Evolutionary conservation across 2,113 vertebrate species (phyloP), one percentile per base, ranked within the genome.

Genomic region (Corythornis cristatus): DNA sequence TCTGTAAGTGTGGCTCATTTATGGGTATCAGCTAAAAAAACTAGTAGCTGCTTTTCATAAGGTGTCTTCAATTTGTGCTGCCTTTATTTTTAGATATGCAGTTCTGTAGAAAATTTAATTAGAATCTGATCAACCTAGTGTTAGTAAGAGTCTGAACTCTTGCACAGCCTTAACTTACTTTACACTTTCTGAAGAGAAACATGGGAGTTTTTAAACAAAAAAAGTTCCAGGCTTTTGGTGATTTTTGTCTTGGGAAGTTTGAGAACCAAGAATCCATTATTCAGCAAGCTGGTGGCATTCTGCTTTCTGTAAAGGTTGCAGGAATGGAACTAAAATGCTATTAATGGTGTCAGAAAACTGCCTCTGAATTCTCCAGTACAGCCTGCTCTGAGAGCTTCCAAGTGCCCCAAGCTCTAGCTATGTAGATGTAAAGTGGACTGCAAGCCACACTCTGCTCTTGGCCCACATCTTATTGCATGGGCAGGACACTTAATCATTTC

Each of bases 201-300:
- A 54, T 54, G 56, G 43, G 6, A 8, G 2, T 14, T 53, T 61
- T 71, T 18, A 48, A 54, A 56, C 13, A 46, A 65, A 19, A 35
- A 42, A 54, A 25, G 0, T 51, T 19, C 37, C 4, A 6, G 1
- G 4, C 3, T 42, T 50, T 37, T 31, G 21, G 4, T 12, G 45
- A 3, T 35, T 56, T 61, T 85, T 80, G 8, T 37, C 29, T 66
- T 58, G 15, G 37, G 70, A 73, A 70, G 2, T 7, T 42, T 86
- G 26, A 31, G 29, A 91, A 72, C 65, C 6, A 21, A 79, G 54
- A 82, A 33, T 3, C 2, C 3, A 4, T 75, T 18, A 6, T 54
- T 70, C 19, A 53, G 16, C n/a, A 77, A 50, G 19, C 3, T 58
- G 19, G 3, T 65, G 48, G 28, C 15, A 1, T 26, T 70, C 29